Percentiles rank a stretch among this genome's conserved stretches.
Evolutionary conservation across 2,113 vertebrate species (phyloP).

Genomic region (Leucopternis melanops): DNA sequence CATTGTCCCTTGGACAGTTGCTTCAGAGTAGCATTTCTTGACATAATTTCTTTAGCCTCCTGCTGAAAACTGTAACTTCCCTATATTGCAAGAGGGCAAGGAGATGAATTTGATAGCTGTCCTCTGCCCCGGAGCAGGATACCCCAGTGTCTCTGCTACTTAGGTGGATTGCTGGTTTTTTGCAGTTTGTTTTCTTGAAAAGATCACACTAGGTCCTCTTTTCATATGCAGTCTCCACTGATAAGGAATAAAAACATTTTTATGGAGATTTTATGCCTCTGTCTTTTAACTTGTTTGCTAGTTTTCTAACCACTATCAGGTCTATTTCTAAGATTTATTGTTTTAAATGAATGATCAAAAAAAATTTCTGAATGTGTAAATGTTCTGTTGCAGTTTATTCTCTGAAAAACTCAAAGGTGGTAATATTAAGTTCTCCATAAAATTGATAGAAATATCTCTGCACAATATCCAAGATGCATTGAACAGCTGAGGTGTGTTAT

Average conservation of each 20-base stretch:
- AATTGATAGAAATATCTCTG: not conserved
- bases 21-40: not conserved
- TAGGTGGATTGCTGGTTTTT: not conserved
- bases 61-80: not conserved
- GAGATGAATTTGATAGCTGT: not conserved
- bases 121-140: not conserved
- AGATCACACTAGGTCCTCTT: not conserved
- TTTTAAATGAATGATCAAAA: not conserved
- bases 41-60: not conserved
- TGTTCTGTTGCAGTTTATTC: not conserved
- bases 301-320: not conserved
- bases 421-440: not conserved
- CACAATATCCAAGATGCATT: not conserved
- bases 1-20: not conserved
- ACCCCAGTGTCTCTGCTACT: not conserved
- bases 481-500: not conserved
- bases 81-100: not conserved
- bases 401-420: not conserved
- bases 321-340: not conserved
- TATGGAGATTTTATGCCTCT: not conserved
- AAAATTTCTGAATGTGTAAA: not conserved
- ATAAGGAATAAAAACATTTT: constrained; percentile 56
- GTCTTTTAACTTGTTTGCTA: not conserved
- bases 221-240: not conserved
- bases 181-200: not conserved